Percentiles rank a stretch among this genome's conserved stretches.
phyloP scores from a whole-genome alignment of 2,113 vertebrate genomes.

The Zingel zingel region DNA sequence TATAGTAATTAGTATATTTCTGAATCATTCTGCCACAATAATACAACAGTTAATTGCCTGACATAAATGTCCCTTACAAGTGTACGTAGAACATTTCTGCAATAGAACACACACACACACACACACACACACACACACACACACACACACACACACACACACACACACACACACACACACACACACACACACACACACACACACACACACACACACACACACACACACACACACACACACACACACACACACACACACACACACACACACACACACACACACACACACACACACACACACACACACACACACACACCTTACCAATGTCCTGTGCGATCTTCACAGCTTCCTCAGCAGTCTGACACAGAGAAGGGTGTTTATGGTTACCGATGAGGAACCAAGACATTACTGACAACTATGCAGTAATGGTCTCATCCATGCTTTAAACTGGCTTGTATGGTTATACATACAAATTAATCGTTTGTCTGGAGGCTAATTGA shows the following conservation, averaged over 20 bases:
- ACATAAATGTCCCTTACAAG: too few relatives aligned
- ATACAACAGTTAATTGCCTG: too few relatives aligned
- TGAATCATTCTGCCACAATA: too few relatives aligned
- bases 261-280: conserved; percentile 9
- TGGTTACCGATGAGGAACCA: conserved; percentile 15
- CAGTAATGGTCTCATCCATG: neutral
- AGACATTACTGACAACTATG: neutral
- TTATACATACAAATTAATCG: too few relatives aligned
- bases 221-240: conserved; percentile 3
- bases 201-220: conserved; percentile 5
- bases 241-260: conserved; percentile 5
- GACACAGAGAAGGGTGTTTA: conserved; percentile 83
- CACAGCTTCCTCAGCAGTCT: conserved; percentile 97
- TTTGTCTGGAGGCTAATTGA: too few relatives aligned
- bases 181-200: conserved; percentile 5
- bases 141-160: conserved; percentile 6
- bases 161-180: conserved; percentile 7
- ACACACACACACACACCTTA: conserved; percentile 78
- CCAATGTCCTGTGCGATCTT: conserved; percentile 95
- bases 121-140: conserved; percentile 32
- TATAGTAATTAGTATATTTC: too few relatives aligned
- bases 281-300: conserved; percentile 4
- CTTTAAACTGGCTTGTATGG: too few relatives aligned
- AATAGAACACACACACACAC: neutral
- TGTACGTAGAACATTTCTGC: too few relatives aligned